phyloP scores from a whole-genome alignment of 2,888 invertebrate genomes.

The Scaptomyza polygonia region DNA sequence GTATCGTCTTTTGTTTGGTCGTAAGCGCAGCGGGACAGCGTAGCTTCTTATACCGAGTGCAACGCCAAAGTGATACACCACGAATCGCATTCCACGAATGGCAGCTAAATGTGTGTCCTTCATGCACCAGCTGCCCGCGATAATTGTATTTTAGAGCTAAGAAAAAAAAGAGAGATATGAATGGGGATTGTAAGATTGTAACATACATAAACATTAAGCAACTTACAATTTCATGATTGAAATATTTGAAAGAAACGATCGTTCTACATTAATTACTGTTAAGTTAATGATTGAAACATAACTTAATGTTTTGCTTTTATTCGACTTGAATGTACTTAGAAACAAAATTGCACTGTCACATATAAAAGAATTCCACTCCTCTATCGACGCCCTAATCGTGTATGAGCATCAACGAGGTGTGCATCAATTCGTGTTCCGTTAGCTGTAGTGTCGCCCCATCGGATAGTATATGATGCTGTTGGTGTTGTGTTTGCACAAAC shows the following conservation, averaged over 20 bases:
- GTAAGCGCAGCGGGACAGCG: constrained; percentile 78
- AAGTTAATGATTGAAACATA: constrained; percentile 9
- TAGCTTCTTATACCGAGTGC: constrained; percentile 72
- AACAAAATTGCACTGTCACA: constrained; percentile 65
- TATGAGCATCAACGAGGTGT: constrained; percentile 72
- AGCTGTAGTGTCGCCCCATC: constrained; percentile 56
- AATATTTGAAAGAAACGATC: background rate
- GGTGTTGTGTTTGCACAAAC: constrained; percentile 28
- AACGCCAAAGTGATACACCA: constrained; percentile 81
- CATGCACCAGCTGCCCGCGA: constrained; percentile 81
- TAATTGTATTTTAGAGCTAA: constrained; percentile 78
- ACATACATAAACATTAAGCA: too few species aligned
- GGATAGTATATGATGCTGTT: constrained; percentile 44
- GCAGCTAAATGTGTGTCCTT: constrained; percentile 75
- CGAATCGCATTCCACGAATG: constrained; percentile 67
- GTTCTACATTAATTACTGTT: background rate
- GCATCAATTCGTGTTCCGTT: constrained; percentile 71
- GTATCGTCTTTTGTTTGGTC: constrained; percentile 77
- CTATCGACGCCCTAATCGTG: constrained; percentile 50
- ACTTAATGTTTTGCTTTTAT: constrained; percentile 39
- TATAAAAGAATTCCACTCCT: background rate
- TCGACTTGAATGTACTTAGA: constrained; percentile 40
- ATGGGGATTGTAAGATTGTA: background rate
- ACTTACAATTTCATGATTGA: too few species aligned
- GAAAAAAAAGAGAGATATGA: constrained; percentile 2